These are phyloP conservation scores for Callocephalon fimbriatum DNA, from an alignment of 2,113 vertebrate genomes.

Conservation along the genomic window DNA sequence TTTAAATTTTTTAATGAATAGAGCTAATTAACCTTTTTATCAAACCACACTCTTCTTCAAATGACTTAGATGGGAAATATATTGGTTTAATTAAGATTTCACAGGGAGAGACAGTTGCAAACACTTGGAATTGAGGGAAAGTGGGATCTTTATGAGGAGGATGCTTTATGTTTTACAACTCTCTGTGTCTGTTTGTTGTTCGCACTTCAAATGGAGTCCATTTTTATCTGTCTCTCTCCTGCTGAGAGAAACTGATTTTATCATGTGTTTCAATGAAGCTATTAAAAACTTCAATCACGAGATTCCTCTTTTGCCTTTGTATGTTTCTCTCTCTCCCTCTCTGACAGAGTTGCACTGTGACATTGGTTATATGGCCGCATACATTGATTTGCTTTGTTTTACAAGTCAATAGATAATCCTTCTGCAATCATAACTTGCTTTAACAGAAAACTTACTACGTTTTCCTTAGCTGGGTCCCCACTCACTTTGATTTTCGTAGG, in stretches of 20 bases:
- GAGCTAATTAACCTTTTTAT: constrained; percentile 60
- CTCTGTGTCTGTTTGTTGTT: constrained; percentile 47
- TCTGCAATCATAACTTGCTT: constrained; percentile 20
- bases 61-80: constrained; percentile 55
- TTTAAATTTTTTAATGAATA: constrained; percentile 47
- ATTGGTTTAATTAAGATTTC: constrained; percentile 73
- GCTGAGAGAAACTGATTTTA: constrained; percentile 53
- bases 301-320: constrained; percentile 33
- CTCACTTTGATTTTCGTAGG: background rate
- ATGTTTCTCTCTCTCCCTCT: background rate
- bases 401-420: background rate
- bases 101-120: constrained; percentile 55
- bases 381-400: constrained; percentile 45
- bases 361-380: constrained; percentile 26
- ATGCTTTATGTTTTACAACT: constrained; percentile 23
- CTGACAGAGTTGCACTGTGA: constrained; percentile 7
- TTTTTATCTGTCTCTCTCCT: constrained; percentile 59
- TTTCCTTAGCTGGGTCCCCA: background rate
- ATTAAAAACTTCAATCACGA: constrained; percentile 58
- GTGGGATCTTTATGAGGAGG: constrained; percentile 15
- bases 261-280: constrained; percentile 64
- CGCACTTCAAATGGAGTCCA: constrained; percentile 42
- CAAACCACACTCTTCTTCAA: constrained; percentile 37
- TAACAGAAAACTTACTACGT: background rate
- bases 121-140: constrained; percentile 25